Evolutionary conservation across 2,888 invertebrate genomes (phyloP).

Genomic region (Danaus chrysippus): DNA sequence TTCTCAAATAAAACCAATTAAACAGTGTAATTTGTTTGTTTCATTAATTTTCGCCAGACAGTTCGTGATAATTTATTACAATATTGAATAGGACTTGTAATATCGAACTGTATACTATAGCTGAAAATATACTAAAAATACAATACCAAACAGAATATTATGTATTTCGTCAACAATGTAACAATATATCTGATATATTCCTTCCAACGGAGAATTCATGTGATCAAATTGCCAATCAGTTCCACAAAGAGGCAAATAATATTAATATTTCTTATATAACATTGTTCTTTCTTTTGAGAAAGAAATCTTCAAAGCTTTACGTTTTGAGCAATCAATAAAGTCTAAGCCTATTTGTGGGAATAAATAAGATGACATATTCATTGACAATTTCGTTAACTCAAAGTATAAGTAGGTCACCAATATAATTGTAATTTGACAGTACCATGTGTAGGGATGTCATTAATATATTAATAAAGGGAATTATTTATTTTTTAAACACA

Average conservation of each 20-base stretch:
- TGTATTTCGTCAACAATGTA: neutral
- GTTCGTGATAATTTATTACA: too few relatives aligned
- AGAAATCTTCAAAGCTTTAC: constrained; percentile 13
- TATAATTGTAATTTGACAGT: too few relatives aligned
- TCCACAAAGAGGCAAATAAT: constrained; percentile 20
- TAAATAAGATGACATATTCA: constrained; percentile 12
- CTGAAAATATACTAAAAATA: constrained; percentile 42
- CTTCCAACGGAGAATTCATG: constrained; percentile 11
- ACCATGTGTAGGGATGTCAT: too few relatives aligned
- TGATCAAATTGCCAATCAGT: constrained; percentile 31
- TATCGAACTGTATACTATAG: constrained; percentile 70
- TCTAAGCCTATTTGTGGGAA: constrained; percentile 15
- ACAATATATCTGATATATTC: neutral
- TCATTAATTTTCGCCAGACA: too few relatives aligned
- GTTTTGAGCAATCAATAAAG: constrained; percentile 19
- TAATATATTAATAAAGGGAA: too few relatives aligned
- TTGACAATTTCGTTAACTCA: too few relatives aligned
- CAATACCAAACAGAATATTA: neutral
- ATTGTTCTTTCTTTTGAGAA: constrained; percentile 26
- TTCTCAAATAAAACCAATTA: too few relatives aligned
- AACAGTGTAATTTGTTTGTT: too few relatives aligned
- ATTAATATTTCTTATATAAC: constrained; percentile 25
- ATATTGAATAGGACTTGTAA: too few relatives aligned
- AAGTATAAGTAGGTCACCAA: too few relatives aligned
- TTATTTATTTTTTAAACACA: too few relatives aligned